Conservation (phyloP, 1,140 invertebrate genomes). For the Dinothrombium tinctorium region DNA sequence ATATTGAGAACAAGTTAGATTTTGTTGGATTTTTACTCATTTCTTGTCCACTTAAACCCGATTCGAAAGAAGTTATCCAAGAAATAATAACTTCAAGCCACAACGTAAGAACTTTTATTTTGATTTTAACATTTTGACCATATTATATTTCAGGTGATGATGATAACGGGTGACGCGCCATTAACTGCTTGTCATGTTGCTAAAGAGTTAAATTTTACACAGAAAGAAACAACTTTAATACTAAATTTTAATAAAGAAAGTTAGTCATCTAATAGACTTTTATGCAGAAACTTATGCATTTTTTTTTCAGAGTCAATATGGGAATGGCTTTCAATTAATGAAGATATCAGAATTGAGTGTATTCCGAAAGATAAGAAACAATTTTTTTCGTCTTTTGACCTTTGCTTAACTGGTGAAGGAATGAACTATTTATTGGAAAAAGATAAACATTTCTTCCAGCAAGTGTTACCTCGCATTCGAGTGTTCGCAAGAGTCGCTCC, state of each 20-base stretch:
- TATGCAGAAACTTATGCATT: not conserved
- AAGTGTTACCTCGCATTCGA: slow-evolving; percentile 55
- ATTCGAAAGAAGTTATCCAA: slow-evolving; percentile 75
- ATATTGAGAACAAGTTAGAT: slow-evolving; percentile 58
- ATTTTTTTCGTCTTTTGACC: slow-evolving; percentile 33
- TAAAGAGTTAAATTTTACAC: slow-evolving; percentile 60
- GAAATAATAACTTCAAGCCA: slow-evolving; percentile 81
- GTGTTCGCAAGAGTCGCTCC: slow-evolving; percentile 84
- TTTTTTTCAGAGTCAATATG: slow-evolving; percentile 24
- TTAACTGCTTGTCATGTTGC: slow-evolving; percentile 97
- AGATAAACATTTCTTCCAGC: slow-evolving; percentile 35
- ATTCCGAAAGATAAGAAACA: slow-evolving; percentile 6
- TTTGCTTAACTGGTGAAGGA: slow-evolving; percentile 84
- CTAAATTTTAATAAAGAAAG: slow-evolving; percentile 24
- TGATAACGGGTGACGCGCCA: slow-evolving; percentile 99
- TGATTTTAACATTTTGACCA: too few species aligned
- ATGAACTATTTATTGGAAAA: slow-evolving; percentile 41
- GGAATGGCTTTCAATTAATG: slow-evolving; percentile 60
- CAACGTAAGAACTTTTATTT: too few species aligned
- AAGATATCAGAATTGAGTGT: slow-evolving; percentile 30
- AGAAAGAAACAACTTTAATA: slow-evolving; percentile 44
- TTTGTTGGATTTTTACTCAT: slow-evolving; percentile 98
- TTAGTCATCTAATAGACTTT: not conserved
- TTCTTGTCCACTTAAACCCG: slow-evolving; percentile 84
- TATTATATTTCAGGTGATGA: slow-evolving; percentile 41